These are phyloP conservation scores for Pseudotriccus pelzelni DNA, from an alignment of 2,797 vertebrate species.

Conservation along the genomic window DNA sequence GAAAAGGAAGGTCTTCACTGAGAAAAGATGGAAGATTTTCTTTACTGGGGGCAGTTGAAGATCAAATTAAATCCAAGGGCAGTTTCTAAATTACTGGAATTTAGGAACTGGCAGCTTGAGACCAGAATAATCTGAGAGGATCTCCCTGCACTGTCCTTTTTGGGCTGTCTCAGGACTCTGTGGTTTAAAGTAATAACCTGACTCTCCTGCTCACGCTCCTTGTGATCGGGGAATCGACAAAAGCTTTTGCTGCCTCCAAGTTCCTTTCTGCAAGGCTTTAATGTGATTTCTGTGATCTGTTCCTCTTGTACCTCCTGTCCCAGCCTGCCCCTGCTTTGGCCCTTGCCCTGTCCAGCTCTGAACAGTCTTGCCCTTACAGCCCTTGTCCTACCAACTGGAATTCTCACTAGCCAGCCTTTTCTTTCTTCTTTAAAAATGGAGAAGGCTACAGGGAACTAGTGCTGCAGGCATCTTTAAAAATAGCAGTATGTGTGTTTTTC, in stretches of 20 bases:
- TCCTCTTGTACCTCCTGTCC: background rate
- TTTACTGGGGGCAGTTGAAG: background rate
- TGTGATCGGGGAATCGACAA: background rate
- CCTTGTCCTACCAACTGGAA: background rate
- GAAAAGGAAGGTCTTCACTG: background rate
- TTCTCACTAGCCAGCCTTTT: background rate
- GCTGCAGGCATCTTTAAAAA: background rate
- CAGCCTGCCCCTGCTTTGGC: background rate
- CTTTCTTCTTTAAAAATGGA: background rate
- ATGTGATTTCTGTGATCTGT: background rate
- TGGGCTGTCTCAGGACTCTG: background rate
- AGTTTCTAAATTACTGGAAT: background rate
- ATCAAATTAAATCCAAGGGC: background rate
- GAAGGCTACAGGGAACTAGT: background rate
- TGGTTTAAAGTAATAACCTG: background rate
- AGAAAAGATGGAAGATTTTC: too few species aligned
- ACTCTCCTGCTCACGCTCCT: background rate
- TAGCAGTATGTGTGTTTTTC: background rate
- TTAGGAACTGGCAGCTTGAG: background rate
- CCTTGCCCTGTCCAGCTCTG: background rate
- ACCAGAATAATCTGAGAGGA: background rate
- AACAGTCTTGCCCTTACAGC: background rate
- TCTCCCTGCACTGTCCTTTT: background rate
- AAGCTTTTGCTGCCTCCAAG: background rate
- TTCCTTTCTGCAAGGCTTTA: background rate